These are phyloP conservation scores for Lasioglossum lativentre DNA, from an alignment of 2,888 invertebrate species.

Conservation along the genomic window DNA sequence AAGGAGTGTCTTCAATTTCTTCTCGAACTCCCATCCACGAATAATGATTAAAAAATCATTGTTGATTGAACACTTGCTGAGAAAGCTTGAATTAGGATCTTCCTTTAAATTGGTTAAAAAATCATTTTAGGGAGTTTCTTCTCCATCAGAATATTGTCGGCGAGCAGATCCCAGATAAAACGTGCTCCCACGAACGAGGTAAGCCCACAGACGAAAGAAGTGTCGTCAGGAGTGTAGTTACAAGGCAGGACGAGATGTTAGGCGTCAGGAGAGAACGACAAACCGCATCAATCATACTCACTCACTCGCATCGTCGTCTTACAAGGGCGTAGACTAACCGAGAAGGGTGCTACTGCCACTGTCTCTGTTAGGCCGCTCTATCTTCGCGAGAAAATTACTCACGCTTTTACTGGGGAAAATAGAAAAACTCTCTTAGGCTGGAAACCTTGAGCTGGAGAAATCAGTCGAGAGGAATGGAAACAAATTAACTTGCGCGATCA, in stretches of 20 bases:
- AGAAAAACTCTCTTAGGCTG: background rate
- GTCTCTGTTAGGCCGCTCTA: conserved; percentile 72
- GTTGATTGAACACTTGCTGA: background rate
- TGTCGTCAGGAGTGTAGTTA: conserved; percentile 60
- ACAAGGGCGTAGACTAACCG: conserved; percentile 62
- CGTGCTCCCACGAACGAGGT: background rate
- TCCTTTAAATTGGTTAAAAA: background rate
- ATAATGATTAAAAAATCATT: no score
- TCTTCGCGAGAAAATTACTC: conserved; percentile 52
- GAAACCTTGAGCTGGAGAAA: background rate
- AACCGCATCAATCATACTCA: conserved; percentile 83
- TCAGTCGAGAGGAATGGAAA: background rate
- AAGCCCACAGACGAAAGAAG: conserved; percentile 28
- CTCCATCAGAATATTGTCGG: conserved; percentile 18
- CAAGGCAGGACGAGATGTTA: conserved; percentile 65
- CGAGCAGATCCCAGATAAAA: background rate
- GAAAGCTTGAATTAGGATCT: background rate
- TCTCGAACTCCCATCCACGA: no score
- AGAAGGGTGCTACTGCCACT: conserved; percentile 36
- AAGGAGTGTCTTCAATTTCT: no score
- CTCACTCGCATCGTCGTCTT: conserved; percentile 78
- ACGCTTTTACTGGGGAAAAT: background rate
- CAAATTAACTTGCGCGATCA: background rate
- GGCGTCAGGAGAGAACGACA: conserved; percentile 72
- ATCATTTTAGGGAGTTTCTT: background rate